Evolutionary conservation across 1,140 invertebrate genomes (phyloP), one percentile per base, ranked within the genome.

Genomic region (Chironomus striatipennis): DNA sequence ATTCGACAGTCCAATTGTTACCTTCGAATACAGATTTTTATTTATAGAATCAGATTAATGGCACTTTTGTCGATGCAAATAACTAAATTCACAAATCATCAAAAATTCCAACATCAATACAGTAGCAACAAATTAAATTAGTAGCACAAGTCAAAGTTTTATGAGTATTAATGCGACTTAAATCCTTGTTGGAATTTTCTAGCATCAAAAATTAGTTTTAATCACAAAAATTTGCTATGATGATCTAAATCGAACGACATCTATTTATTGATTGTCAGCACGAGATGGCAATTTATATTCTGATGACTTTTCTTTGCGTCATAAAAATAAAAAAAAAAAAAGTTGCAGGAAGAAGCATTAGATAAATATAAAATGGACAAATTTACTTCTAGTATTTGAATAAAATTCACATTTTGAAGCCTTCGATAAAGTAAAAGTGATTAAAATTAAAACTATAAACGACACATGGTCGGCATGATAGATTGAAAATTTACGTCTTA

Each of bases 121-220:
- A 34, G 5, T 5, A 34, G 24, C 24, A 34, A 5, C 24, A 34
- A 34, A 34, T 34, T 34, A 34, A 34, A 34, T 34, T 34, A 34
- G 24, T 5, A 34, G 5, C 24, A 34, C 24, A 34, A 15, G 47
- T n/a, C 12, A 57, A 47, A 21, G 17, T 18, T 9, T 70, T 15
- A 70, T 70, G 7, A 70, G 65, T 70, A 70, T 70, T 70, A 17
- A 70, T 70, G 17, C 7, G n/a, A 8, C 17, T 70, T 70, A 18
- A 70, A 70, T 70, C 65, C n/a, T n/a, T 70, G 65, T 70, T 70
- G n/a, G n/a, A 70, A 18, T 10, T 70, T 57, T 57, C 47, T 57
- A 1, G n/a, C n/a, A 70, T 12, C 18, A 8, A 17, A 67, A 67
- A 67, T 70, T 70, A 20, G n/a, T 70, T 10, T 70, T 70, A 70